Percentiles rank a stretch among this genome's conserved stretches.
Evolutionary conservation across 2,888 invertebrate genomes (phyloP).

Genomic region (Rhingia campestris): DNA sequence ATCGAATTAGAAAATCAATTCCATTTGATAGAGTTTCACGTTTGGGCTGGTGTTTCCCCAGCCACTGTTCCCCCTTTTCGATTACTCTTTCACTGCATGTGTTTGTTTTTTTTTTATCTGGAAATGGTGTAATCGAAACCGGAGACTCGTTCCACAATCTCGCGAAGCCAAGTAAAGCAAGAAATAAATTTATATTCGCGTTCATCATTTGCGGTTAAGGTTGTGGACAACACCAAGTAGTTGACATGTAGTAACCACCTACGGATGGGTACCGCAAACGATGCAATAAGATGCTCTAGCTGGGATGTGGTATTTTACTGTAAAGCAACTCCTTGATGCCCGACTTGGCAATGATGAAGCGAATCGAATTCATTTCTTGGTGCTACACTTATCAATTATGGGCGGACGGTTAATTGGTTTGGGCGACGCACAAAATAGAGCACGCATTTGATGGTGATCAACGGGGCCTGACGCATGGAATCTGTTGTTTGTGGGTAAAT

Average conservation of each 20-base stretch:
- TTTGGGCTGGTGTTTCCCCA: slow-evolving; percentile 10
- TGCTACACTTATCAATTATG: slow-evolving; percentile 36
- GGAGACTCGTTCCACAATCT: slow-evolving; percentile 50
- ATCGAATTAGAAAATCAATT: slow-evolving; percentile 66
- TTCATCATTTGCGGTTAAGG: slow-evolving; percentile 30
- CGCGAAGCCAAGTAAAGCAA: slow-evolving; percentile 53
- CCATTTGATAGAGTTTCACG: slow-evolving; percentile 68
- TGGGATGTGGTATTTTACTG: slow-evolving; percentile 1
- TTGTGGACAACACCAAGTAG: slow-evolving; percentile 15
- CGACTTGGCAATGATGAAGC: neutral
- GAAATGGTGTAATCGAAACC: slow-evolving; percentile 28
- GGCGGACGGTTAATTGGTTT: slow-evolving; percentile 14
- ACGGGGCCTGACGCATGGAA: too few relatives aligned
- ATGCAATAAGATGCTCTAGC: slow-evolving; percentile 9
- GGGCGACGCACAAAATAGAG: neutral
- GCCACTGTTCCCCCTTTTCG: neutral
- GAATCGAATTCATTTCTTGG: neutral
- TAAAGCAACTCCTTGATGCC: neutral
- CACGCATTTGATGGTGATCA: too few relatives aligned
- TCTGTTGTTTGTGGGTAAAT: too few relatives aligned
- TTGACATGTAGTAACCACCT: slow-evolving; percentile 22
- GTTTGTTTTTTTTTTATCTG: neutral
- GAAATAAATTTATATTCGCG: slow-evolving; percentile 5
- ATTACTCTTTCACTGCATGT: neutral
- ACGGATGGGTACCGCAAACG: slow-evolving; percentile 21